A percentile compares a stretch with the other conserved stretches of the same genome.
phyloP scores from a whole-genome alignment of 1,140 invertebrate species.

The Capitella teleta region DNA sequence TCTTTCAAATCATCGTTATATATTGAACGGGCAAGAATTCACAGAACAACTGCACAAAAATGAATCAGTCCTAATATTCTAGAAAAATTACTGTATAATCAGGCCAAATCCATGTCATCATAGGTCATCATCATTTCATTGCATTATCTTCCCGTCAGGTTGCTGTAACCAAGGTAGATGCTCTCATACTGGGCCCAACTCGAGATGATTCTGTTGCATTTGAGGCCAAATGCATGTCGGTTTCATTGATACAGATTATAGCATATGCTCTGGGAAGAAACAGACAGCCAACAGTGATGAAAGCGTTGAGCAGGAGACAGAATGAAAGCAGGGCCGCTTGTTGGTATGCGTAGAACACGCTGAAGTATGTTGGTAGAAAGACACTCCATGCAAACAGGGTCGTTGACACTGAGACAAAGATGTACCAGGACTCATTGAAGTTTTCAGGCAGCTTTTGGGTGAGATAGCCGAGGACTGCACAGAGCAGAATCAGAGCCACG shows the following conservation, averaged over 20 bases:
- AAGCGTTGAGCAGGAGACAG: slow-evolving; percentile 21
- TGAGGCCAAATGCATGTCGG: slow-evolving; percentile 1
- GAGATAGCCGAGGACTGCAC: slow-evolving; percentile 77
- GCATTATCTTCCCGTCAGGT: too few species aligned
- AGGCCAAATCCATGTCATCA: too few species aligned
- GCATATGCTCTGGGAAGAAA: slow-evolving; percentile 37
- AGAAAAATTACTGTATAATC: too few species aligned
- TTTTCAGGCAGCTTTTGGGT: slow-evolving; percentile 29
- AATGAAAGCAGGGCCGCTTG: slow-evolving; percentile 16
- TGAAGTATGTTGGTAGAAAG: slow-evolving; percentile 27
- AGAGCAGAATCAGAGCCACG: slow-evolving; percentile 71
- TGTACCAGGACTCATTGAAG: slow-evolving; percentile 34
- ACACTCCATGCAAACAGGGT: slow-evolving; percentile 26
- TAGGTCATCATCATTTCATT: too few species aligned
- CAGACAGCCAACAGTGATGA: slow-evolving; percentile 20
- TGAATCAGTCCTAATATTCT: too few species aligned
- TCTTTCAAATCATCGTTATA: too few species aligned
- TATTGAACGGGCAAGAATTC: too few species aligned
- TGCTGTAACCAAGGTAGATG: too few species aligned
- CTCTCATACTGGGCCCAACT: not conserved
- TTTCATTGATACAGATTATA: not conserved
- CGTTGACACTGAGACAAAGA: slow-evolving; percentile 28
- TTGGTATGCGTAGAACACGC: slow-evolving; percentile 15
- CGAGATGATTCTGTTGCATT: not conserved
- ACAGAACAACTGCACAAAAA: too few species aligned